These are phyloP conservation scores for Eilema sororculum DNA, from an alignment of 2,888 invertebrate species.

Conservation along the genomic window DNA sequence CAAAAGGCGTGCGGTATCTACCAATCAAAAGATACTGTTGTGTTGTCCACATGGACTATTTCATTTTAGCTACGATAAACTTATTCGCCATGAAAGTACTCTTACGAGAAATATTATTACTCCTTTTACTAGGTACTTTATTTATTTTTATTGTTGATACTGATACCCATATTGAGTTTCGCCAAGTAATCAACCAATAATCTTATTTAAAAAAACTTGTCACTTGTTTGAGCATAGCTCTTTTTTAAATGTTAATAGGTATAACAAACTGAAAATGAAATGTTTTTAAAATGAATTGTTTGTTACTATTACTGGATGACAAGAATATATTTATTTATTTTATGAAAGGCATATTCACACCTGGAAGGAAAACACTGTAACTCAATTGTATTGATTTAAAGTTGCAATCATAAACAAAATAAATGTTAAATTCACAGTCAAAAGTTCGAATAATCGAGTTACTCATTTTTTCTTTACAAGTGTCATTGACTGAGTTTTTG, in stretches of 20 bases:
- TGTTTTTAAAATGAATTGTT: neutral
- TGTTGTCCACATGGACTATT: too few relatives aligned
- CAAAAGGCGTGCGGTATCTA: too few relatives aligned
- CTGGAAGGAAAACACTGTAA: neutral
- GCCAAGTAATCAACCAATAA: neutral
- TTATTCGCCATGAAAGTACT: too few relatives aligned
- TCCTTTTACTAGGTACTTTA: too few relatives aligned
- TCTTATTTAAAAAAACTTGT: neutral
- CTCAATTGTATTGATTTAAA: neutral
- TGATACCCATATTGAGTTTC: constrained; percentile 4
- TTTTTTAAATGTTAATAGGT: neutral
- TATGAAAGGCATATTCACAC: neutral
- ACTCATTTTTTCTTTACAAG: neutral
- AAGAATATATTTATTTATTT: neutral
- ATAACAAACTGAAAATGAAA: neutral
- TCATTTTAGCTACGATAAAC: too few relatives aligned
- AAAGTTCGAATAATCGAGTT: neutral
- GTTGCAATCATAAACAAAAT: neutral
- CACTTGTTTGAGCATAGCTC: neutral
- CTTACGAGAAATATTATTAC: too few relatives aligned
- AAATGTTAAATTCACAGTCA: too few relatives aligned
- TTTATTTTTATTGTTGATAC: too few relatives aligned
- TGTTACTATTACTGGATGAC: neutral
- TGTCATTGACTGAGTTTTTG: too few relatives aligned
- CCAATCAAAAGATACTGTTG: too few relatives aligned